phyloP scores from a whole-genome alignment of 2,888 invertebrate genomes.

The Lottia scabra region DNA sequence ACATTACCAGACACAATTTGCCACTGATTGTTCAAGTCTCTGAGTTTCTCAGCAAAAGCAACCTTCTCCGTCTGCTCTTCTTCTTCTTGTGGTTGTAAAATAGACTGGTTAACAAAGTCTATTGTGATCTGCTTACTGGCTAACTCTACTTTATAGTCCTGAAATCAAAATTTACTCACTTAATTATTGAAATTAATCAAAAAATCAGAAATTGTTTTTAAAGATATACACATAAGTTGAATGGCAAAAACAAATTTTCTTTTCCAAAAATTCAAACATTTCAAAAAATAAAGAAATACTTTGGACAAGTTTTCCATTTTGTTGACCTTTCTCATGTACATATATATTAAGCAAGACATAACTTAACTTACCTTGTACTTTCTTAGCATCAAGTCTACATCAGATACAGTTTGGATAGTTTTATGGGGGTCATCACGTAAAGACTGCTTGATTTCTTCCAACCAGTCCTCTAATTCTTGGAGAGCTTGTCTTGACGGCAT shows the following conservation, averaged over 20 bases:
- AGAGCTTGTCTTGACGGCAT: slow-evolving; percentile 66
- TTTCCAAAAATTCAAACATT: too few species aligned
- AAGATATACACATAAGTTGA: too few species aligned
- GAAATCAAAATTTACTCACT: slow-evolving; percentile 8
- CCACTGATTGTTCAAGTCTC: slow-evolving; percentile 59
- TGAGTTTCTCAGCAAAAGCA: slow-evolving; percentile 62
- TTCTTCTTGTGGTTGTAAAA: slow-evolving; percentile 42
- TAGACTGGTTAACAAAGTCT: slow-evolving; percentile 65
- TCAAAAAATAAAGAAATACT: too few species aligned
- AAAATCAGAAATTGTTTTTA: too few species aligned
- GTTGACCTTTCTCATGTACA: too few species aligned
- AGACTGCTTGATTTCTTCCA: slow-evolving; percentile 53
- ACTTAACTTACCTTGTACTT: slow-evolving; percentile 58
- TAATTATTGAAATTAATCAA: too few species aligned
- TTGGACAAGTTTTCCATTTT: too few species aligned
- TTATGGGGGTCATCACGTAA: slow-evolving; percentile 49
- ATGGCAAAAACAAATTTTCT: too few species aligned
- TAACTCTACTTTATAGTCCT: slow-evolving; percentile 65
- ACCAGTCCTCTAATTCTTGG: slow-evolving; percentile 60
- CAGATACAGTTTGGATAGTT: slow-evolving; percentile 48
- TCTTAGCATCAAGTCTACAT: slow-evolving; percentile 58
- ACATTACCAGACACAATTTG: slow-evolving; percentile 48
- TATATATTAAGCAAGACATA: background rate
- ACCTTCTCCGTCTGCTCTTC: slow-evolving; percentile 52
- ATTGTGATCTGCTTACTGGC: slow-evolving; percentile 62